A percentile compares a stretch with the other conserved stretches of the same genome.
These are phyloP conservation scores for Halichoeres trimaculatus DNA, from an alignment of 2,113 vertebrate genomes.

Conservation along the genomic window DNA sequence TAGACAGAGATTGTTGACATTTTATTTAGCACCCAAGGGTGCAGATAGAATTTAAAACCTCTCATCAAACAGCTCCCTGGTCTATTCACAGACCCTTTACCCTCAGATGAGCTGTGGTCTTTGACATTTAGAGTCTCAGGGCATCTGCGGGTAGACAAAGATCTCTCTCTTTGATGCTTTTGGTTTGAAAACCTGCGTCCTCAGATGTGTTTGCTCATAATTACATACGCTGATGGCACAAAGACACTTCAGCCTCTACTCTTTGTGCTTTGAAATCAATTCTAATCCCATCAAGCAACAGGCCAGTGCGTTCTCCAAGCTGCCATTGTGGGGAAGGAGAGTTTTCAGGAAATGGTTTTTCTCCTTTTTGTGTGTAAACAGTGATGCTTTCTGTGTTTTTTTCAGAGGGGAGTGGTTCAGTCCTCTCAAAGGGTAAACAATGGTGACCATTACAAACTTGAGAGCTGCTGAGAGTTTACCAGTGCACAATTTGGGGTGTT, in stretches of 20 bases:
- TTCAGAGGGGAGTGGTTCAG: background rate
- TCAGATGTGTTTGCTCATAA: slow-evolving; percentile 25
- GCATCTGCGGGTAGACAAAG: slow-evolving; percentile 29
- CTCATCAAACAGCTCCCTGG: background rate
- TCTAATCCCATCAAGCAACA: background rate
- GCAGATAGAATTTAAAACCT: slow-evolving; percentile 13
- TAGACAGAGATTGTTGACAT: slow-evolving; percentile 1
- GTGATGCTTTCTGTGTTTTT: background rate
- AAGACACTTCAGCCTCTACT: background rate
- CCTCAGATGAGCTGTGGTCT: background rate
- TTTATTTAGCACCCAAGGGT: background rate
- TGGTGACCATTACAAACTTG: background rate
- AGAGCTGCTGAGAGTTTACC: background rate
- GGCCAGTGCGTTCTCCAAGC: background rate
- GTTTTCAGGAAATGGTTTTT: background rate
- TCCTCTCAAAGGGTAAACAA: background rate
- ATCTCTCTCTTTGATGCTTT: slow-evolving; percentile 32
- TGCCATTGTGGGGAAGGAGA: background rate
- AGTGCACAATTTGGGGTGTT: too few relatives aligned
- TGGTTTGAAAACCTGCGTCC: background rate
- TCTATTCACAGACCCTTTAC: slow-evolving; percentile 27
- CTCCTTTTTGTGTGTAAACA: background rate
- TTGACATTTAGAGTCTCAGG: slow-evolving; percentile 10
- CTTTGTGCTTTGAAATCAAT: background rate
- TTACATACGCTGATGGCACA: slow-evolving; percentile 31